Evolutionary conservation across 2,113 vertebrate species (phyloP).

Genomic region (Percina caprodes): DNA sequence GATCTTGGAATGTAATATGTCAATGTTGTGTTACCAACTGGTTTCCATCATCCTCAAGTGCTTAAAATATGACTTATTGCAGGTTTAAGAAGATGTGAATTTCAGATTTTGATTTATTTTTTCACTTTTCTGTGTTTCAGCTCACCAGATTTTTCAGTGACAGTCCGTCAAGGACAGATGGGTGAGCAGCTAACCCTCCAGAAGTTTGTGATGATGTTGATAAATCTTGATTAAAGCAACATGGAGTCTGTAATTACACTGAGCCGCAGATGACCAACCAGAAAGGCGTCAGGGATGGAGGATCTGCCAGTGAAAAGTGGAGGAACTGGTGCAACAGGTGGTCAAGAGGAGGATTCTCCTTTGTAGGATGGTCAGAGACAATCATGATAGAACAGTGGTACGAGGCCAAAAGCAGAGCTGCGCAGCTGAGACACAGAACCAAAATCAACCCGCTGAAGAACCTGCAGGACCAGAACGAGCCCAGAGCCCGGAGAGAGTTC

Average conservation of each 20-base stretch:
- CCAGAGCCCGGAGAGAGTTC: neutral
- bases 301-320: conserved; percentile 26
- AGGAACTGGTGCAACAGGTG: conserved; percentile 38
- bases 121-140: conserved; percentile 34
- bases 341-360: conserved; percentile 29
- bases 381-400: conserved; percentile 21
- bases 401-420: conserved; percentile 31
- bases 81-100: neutral
- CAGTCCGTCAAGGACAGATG: neutral
- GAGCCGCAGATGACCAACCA: conserved; percentile 28
- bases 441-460: neutral
- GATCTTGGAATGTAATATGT: neutral
- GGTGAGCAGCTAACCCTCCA: neutral
- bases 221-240: neutral
- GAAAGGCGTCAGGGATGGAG: conserved; percentile 39
- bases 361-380: conserved; percentile 77
- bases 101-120: neutral
- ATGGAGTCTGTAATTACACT: conserved; percentile 37
- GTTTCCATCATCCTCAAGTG: neutral
- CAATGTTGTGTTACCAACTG: neutral
- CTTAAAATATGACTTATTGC: neutral
- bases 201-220: neutral
- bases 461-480: neutral
- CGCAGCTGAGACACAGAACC: conserved; percentile 33
- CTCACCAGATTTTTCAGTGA: neutral